Conservation (phyloP, 2,113 vertebrate species). For the Oplegnathus fasciatus region DNA sequence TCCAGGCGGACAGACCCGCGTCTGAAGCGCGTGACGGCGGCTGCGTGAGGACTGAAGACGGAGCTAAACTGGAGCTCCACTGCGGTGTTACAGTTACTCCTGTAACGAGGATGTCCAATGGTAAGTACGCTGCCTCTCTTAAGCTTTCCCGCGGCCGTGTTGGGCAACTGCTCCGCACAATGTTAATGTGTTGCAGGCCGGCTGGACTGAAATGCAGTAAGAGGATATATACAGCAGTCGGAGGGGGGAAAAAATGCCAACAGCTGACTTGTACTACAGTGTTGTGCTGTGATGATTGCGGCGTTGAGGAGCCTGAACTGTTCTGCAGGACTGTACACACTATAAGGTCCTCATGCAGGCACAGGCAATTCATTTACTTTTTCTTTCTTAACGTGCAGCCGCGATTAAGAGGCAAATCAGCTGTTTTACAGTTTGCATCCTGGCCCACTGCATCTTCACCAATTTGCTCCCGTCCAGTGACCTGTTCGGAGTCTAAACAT, state of each 20-base stretch:
- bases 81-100: constrained; percentile 62
- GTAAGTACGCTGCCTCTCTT: constrained; percentile 59
- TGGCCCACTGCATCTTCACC: neutral
- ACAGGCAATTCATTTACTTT: constrained; percentile 23
- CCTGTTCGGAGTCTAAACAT: constrained; percentile 60
- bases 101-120: constrained; percentile 58
- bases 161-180: constrained; percentile 30
- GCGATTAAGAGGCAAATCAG: neutral
- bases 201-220: constrained; percentile 25
- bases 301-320: constrained; percentile 41
- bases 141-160: constrained; percentile 27
- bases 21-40: constrained; percentile 49
- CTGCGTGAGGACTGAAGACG: constrained; percentile 41
- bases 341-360: constrained; percentile 7
- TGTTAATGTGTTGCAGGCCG: constrained; percentile 39
- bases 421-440: neutral
- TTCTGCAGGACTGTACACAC: constrained; percentile 57
- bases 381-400: neutral
- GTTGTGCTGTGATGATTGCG: constrained; percentile 62
- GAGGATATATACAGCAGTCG: neutral
- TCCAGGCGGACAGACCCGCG: constrained; percentile 34
- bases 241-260: constrained; percentile 19
- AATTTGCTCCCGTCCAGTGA: constrained; percentile 30
- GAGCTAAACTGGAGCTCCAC: constrained; percentile 51
- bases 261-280: constrained; percentile 69